Conservation (phyloP, 2,888 invertebrate genomes). For the Sinohyriopsis cumingii region DNA sequence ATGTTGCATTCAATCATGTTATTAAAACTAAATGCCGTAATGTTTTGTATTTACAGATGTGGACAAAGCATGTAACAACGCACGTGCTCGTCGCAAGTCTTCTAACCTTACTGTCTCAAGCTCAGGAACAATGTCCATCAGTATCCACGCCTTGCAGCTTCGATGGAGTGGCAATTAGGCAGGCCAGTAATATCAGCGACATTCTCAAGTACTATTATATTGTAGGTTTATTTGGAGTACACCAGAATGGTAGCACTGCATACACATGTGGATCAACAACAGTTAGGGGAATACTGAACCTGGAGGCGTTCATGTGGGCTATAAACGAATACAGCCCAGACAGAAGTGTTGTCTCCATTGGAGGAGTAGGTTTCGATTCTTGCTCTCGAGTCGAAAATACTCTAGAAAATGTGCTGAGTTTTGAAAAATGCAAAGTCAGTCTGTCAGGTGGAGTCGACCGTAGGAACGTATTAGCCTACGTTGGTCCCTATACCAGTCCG, state of each 20-base stretch:
- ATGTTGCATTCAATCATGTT: too few species aligned
- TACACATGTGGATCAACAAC: slow-evolving; percentile 47
- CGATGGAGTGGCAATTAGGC: slow-evolving; percentile 32
- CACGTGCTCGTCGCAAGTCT: slow-evolving; percentile 10
- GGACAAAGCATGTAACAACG: too few species aligned
- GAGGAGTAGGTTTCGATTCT: slow-evolving; percentile 63
- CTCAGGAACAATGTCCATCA: slow-evolving; percentile 29
- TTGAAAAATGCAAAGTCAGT: slow-evolving; percentile 55
- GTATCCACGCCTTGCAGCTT: slow-evolving; percentile 19
- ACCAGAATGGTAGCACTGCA: slow-evolving; percentile 36
- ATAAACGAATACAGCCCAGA: slow-evolving; percentile 42
- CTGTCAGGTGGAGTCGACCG: slow-evolving; percentile 44
- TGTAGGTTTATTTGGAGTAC: slow-evolving; percentile 63
- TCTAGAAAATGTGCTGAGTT: slow-evolving; percentile 54
- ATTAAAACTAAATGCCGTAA: too few species aligned
- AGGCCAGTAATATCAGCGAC: slow-evolving; percentile 2
- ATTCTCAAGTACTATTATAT: slow-evolving; percentile 52
- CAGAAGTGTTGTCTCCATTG: slow-evolving; percentile 37
- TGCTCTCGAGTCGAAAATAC: slow-evolving; percentile 49
- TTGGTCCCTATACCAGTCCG: slow-evolving; percentile 57
- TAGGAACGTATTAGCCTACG: slow-evolving; percentile 54
- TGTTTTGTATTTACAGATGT: too few species aligned
- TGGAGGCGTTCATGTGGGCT: slow-evolving; percentile 72
- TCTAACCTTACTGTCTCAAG: slow-evolving; percentile 4
- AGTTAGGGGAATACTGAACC: slow-evolving; percentile 60